Base-by-base conservation (phyloP, 2,797 vertebrate species). In the Enteromius fasciolatus region DNA sequence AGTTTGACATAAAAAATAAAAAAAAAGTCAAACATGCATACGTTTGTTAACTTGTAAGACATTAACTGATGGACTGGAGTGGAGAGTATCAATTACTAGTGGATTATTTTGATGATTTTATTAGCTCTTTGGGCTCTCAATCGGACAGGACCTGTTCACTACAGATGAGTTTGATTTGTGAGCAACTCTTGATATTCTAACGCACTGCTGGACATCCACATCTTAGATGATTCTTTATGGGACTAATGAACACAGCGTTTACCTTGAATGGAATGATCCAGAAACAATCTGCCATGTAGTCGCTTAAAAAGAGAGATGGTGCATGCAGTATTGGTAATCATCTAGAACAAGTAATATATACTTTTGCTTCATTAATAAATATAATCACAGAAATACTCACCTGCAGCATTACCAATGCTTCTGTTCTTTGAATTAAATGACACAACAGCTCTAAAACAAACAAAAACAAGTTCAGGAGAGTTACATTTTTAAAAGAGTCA, bases 381-480 rank as follows among this genome's bases (percentile, higher is more conserved):
- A 15, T 73, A 23, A 67, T 74, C 50, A 36, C 25, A 44, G 28
- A 52, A 33, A 74, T n/a, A 89, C 93, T 77, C 89, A 96, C 95
- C 93, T 96, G 95, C 96, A 0, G 94, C 91, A 54, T 95, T 92
- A 63, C 95, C 95, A 87, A 95, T 94, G 84, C 93, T 92, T 90
- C 95, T 94, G 90, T 93, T 96, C 92, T 95, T 96, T 46, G 92
- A 91, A 79, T 95, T 94, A 90, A 95, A 96, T 0, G 94, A 96
- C 87, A 96, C 94, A 59, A 95, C 93, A 18, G 95, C 92, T 72
- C 95, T 96, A 83, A 80, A 68, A 39, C 36, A 39, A 39, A 39
- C 36, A 39, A 59, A 31, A 33, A 31, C 31, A 31, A 2, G 17
- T 25, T 74, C 9, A 59, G 48, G 9, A 28, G 59, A 18, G 54